Conservation (phyloP, 2,888 invertebrate genomes). For the Catocala sponsa region DNA sequence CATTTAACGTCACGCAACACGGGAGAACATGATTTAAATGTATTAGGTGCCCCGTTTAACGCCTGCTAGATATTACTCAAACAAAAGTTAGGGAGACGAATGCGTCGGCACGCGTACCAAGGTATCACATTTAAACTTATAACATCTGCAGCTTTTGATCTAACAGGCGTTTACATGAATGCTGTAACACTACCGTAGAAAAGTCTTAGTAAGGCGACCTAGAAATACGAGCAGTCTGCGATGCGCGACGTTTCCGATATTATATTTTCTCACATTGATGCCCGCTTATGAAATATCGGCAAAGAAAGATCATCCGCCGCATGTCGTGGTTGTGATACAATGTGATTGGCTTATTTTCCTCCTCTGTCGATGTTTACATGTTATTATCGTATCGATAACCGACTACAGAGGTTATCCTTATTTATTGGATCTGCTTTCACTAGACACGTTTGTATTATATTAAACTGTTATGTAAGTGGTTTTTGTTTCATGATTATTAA, state of each 20-base stretch:
- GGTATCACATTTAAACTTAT: slow-evolving; percentile 4
- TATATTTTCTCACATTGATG: slow-evolving; percentile 69
- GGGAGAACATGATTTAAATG: slow-evolving; percentile 47
- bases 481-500: slow-evolving; percentile 28
- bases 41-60: slow-evolving; percentile 49
- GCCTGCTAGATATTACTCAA: slow-evolving; percentile 22
- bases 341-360: slow-evolving; percentile 75
- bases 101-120: slow-evolving; percentile 14
- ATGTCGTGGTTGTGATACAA: slow-evolving; percentile 71
- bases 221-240: slow-evolving; percentile 40
- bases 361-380: slow-evolving; percentile 71
- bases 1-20: slow-evolving; percentile 57
- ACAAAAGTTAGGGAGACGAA: slow-evolving; percentile 17
- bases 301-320: slow-evolving; percentile 72
- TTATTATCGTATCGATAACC: slow-evolving; percentile 73
- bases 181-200: slow-evolving; percentile 21
- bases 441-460: slow-evolving; percentile 36
- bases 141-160: too few species aligned
- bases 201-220: slow-evolving; percentile 37
- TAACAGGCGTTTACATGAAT: background rate
- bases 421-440: slow-evolving; percentile 45
- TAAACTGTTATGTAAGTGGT: slow-evolving; percentile 25
- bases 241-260: slow-evolving; percentile 47
- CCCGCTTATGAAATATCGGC: slow-evolving; percentile 72
- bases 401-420: slow-evolving; percentile 58